These are phyloP conservation scores for Akabosia matsudoensis DNA, from an alignment of 1,140 invertebrate species.

Conservation along the genomic window DNA sequence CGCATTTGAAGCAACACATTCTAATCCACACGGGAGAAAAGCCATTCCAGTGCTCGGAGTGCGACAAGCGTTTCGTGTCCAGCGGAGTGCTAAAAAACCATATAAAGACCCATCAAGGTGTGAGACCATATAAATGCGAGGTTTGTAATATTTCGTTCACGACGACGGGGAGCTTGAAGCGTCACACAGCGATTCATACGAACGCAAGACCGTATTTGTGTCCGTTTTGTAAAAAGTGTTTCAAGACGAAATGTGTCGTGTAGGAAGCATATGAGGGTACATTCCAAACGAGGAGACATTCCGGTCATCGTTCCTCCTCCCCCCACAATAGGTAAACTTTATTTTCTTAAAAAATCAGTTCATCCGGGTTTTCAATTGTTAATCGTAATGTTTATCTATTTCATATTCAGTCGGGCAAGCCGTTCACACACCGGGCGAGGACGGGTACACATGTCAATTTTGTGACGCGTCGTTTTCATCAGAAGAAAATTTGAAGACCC, in stretches of 20 bases:
- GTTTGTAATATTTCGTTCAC: constrained; percentile 58
- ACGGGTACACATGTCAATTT: not conserved
- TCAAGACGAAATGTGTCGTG: constrained; percentile 66
- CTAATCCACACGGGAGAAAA: constrained; percentile 70
- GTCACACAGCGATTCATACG: constrained; percentile 64
- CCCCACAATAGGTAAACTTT: constrained; percentile 55
- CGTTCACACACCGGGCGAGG: not conserved
- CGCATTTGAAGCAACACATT: constrained; percentile 71
- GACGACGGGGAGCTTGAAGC: constrained; percentile 63
- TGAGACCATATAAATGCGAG: constrained; percentile 53
- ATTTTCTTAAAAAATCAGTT: no score
- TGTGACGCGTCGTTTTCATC: no score
- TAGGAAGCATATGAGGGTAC: constrained; percentile 68
- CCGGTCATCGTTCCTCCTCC: constrained; percentile 47
- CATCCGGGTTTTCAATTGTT: no score
- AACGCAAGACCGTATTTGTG: constrained; percentile 64
- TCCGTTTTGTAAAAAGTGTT: constrained; percentile 69
- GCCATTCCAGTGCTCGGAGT: constrained; percentile 61
- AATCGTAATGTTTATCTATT: no score
- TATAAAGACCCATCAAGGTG: constrained; percentile 58
- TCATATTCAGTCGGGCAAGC: not conserved
- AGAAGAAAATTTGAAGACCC: no score
- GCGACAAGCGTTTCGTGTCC: constrained; percentile 59
- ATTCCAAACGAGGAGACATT: constrained; percentile 56
- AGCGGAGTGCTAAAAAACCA: constrained; percentile 65